phyloP scores from a whole-genome alignment of 2,113 vertebrate genomes.

The Catharus minimus region DNA sequence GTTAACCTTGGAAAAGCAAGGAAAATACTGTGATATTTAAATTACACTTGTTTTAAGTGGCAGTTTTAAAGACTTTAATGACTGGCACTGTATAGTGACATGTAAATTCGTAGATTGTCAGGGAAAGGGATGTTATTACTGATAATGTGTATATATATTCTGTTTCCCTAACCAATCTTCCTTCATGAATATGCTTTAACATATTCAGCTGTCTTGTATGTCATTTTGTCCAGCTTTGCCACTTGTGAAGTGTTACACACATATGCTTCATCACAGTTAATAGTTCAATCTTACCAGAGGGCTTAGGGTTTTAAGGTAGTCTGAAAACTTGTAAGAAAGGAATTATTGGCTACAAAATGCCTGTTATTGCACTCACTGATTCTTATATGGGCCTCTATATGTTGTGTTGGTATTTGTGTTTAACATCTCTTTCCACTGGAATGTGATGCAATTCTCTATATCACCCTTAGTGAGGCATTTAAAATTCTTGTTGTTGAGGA shows the following conservation, averaged over 20 bases:
- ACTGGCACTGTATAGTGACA: background rate
- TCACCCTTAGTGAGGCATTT: background rate
- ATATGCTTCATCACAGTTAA: constrained; percentile 31
- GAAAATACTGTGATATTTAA: constrained; percentile 10
- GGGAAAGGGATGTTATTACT: background rate
- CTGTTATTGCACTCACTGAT: background rate
- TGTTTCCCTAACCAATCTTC: constrained; percentile 32
- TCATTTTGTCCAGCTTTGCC: constrained; percentile 40
- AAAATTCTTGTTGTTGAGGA: background rate
- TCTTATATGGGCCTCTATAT: background rate
- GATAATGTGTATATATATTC: constrained; percentile 24
- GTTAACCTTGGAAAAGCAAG: constrained; percentile 4
- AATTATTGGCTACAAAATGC: background rate
- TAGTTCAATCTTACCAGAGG: background rate
- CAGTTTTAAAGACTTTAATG: constrained; percentile 31
- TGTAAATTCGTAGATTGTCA: constrained; percentile 22
- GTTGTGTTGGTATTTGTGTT: background rate
- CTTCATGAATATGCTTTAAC: constrained; percentile 39
- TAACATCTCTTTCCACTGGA: background rate
- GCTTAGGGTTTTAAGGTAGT: constrained; percentile 31
- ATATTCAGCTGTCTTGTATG: constrained; percentile 45
- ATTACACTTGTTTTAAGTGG: background rate
- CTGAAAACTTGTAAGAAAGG: background rate
- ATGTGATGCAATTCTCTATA: background rate
- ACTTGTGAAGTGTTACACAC: constrained; percentile 30